Base-by-base conservation (phyloP, 2,797 vertebrate species). In the Alfaro cultratus region DNA sequence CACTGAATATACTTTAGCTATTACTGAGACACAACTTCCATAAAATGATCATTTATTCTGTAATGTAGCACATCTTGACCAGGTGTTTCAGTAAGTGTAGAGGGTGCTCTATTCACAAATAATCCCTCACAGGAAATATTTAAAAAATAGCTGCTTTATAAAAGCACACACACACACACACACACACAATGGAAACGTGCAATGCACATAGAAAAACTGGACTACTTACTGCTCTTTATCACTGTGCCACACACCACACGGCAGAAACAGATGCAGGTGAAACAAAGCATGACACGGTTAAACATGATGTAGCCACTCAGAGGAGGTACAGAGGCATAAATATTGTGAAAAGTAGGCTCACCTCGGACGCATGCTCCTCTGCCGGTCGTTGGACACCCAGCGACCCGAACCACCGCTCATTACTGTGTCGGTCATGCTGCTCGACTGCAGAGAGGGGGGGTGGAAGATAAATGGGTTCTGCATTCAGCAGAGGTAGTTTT, bases 351-450 rank as follows among this genome's bases (percentile, higher is more conserved):
- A 36, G 75, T 18, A 13, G 1, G 15, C 92, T 95, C 85, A 96
- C 95, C 91, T 89, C 1, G 93, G 78, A 39, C 94, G 94, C 87
- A 93, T 82, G 84, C 74, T 93, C 68, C 91, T 94, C 87, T 94
- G 94, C 77, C 92, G 89, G 90, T 94, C 91, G 80, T 94, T 95
- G 80, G 95, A 89, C 74, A 82, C 90, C 95, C 94, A 95, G 86
- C 88, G 93, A 88, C 93, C 94, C 0, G 95, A 94, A 85, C 89
- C 92, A 53, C 89, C 88, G 82, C 94, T 94, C 91, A 94, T 95
- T 86, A 95, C 94, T 0, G 95, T 85, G 88, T 96, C 95, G 4
- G 95, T 95, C 96, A 96, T 96, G 88, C 92, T 87, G 88, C 84
- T 45, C 85, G 80, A 16, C 77, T 76, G 75, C 85, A 84, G 80